phyloP scores from a whole-genome alignment of 2,888 invertebrate species.

The Athrips mouffetella region DNA sequence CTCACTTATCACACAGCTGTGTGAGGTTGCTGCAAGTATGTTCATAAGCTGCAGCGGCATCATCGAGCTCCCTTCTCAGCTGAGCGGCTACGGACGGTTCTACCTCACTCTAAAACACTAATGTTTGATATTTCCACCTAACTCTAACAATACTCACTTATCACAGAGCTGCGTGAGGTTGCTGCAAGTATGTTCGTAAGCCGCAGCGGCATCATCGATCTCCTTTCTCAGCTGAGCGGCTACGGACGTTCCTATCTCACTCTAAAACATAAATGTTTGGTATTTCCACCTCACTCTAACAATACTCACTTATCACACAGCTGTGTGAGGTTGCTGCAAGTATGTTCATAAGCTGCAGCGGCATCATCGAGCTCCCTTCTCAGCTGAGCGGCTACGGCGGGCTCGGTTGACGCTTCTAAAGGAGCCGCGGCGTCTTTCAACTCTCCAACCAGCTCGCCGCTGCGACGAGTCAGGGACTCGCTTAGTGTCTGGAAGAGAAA shows the following conservation, averaged over 20 bases:
- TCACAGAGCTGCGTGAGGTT: constrained; percentile 86
- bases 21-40: no score
- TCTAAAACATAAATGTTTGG: no score
- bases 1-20: no score
- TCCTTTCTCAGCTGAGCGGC: constrained; percentile 85
- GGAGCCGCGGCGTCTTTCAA: constrained; percentile 84
- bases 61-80: no score
- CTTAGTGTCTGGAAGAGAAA: constrained; percentile 81
- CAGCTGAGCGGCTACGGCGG: constrained; percentile 84
- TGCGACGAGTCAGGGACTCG: constrained; percentile 85
- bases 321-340: constrained; percentile 85
- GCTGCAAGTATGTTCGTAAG: constrained; percentile 88
- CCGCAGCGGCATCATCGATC: constrained; percentile 86
- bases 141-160: constrained; percentile 72
- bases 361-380: constrained; percentile 87
- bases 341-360: constrained; percentile 87
- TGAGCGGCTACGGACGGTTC: no score
- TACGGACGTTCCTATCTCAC: no score
- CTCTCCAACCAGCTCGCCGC: constrained; percentile 85
- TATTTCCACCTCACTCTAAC: no score
- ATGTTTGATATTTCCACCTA: no score
- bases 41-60: no score
- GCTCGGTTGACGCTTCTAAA: constrained; percentile 82
- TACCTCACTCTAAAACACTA: no score
- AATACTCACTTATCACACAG: constrained; percentile 80